Conservation (phyloP, 2,113 vertebrate genomes). For the Malurus alboscapulatus region DNA sequence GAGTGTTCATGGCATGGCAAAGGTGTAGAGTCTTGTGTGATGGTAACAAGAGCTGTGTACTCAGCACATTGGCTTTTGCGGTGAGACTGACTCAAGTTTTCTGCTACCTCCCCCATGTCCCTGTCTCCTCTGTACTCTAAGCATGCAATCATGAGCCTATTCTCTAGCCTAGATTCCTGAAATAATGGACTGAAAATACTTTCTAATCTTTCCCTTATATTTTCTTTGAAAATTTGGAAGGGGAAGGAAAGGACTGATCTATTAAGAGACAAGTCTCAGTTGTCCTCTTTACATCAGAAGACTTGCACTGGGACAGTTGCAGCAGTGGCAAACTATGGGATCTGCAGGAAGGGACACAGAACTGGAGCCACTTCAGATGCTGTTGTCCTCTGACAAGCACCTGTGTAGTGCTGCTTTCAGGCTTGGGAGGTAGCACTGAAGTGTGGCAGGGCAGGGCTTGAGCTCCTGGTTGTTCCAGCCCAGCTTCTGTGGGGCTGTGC, state of each 20-base stretch:
- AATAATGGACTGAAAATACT: neutral
- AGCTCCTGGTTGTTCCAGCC: neutral
- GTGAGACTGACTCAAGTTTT: neutral
- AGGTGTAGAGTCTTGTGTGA: accelerated
- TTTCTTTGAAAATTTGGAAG: neutral
- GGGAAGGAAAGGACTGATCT: neutral
- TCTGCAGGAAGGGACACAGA: neutral
- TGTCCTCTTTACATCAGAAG: neutral
- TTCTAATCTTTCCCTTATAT: neutral
- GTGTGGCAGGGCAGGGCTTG: neutral
- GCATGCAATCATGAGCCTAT: neutral
- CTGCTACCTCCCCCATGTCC: neutral
- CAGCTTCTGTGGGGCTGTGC: neutral
- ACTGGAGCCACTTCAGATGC: neutral
- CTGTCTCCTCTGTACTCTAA: neutral
- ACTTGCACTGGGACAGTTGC: neutral
- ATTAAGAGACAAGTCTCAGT: neutral
- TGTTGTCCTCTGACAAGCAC: neutral
- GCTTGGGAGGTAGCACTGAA: neutral
- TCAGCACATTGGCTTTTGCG: neutral
- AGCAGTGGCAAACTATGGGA: neutral
- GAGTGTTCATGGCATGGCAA: neutral
- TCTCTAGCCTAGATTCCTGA: neutral
- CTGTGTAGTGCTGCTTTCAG: neutral
- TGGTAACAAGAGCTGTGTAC: neutral